These are phyloP conservation scores for Cheilosia vulpina DNA, from an alignment of 2,888 invertebrate genomes.

Conservation along the genomic window DNA sequence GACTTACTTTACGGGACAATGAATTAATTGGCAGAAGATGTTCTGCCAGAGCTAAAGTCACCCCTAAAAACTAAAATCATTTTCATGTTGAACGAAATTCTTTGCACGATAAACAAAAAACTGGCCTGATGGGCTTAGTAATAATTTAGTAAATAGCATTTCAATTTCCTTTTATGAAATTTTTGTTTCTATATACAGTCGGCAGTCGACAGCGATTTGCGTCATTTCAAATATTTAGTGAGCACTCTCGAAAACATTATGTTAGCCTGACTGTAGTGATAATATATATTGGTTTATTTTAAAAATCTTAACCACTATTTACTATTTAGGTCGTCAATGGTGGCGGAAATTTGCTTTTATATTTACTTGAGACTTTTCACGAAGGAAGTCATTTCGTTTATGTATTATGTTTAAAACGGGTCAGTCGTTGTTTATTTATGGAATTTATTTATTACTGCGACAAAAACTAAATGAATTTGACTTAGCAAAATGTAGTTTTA, in stretches of 20 bases:
- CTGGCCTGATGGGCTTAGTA: not conserved
- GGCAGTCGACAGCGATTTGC: conserved; percentile 19
- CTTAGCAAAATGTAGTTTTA: too few relatives aligned
- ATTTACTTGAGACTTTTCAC: conserved; percentile 1
- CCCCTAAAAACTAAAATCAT: not conserved
- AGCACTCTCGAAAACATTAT: not conserved
- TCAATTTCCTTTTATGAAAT: conserved; percentile 35
- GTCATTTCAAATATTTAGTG: conserved; percentile 31
- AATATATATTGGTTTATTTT: conserved; percentile 18
- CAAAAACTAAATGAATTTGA: too few relatives aligned
- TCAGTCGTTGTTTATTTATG: too few relatives aligned
- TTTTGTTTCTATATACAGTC: not conserved
- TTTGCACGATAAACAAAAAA: not conserved
- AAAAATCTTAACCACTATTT: conserved; percentile 8
- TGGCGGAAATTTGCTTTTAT: not conserved
- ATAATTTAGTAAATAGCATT: not conserved
- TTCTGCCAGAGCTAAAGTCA: not conserved
- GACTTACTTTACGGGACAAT: not conserved
- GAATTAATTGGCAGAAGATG: not conserved
- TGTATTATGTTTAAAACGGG: too few relatives aligned
- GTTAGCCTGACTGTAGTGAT: not conserved
- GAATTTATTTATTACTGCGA: too few relatives aligned
- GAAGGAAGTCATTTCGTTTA: not conserved
- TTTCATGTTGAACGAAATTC: not conserved
- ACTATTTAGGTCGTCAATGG: conserved; percentile 17